phyloP scores from a whole-genome alignment of 1,140 invertebrate species.

The Leptinotarsa lineolata region DNA sequence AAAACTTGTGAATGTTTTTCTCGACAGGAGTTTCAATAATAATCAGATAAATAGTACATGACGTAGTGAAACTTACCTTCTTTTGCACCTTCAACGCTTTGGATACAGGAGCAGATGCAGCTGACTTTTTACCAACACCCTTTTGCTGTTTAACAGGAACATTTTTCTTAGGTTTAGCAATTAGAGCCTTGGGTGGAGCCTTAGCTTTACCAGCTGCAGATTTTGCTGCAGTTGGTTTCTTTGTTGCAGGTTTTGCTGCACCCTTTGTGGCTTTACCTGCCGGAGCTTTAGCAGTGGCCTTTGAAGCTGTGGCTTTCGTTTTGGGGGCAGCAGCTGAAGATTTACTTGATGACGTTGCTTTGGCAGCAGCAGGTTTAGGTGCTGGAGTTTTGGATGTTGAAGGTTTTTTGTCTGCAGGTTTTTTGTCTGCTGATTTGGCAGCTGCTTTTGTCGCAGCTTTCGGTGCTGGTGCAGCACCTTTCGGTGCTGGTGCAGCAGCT shows the following conservation, averaged over 20 bases:
- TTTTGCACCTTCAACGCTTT: constrained; percentile 76
- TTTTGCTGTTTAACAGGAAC: constrained; percentile 59
- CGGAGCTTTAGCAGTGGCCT: constrained; percentile 46
- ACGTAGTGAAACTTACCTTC: constrained; percentile 65
- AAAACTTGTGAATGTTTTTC: too few species aligned
- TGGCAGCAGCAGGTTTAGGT: constrained; percentile 52
- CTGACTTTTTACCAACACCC: constrained; percentile 58
- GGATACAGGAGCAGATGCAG: constrained; percentile 60
- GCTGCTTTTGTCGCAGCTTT: constrained; percentile 59
- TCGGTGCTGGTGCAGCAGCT: constrained; percentile 49
- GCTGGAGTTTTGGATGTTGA: constrained; percentile 37
- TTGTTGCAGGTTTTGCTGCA: constrained; percentile 43
- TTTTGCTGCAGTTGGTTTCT: constrained; percentile 57
- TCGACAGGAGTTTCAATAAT: too few species aligned
- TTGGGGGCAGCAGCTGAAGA: constrained; percentile 15
- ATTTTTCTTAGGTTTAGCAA: constrained; percentile 68
- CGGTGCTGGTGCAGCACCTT: constrained; percentile 53
- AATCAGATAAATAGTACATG: too few species aligned
- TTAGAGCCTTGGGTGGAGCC: constrained; percentile 41
- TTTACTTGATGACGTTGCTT: constrained; percentile 45
- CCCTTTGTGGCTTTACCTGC: constrained; percentile 42
- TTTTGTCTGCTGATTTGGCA: constrained; percentile 58
- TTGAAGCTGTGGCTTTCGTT: constrained; percentile 51
- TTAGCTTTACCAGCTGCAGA: constrained; percentile 55
- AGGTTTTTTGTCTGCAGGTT: constrained; percentile 50